Base-by-base conservation (phyloP, 1,140 invertebrate species). In the Achroia grisella region DNA sequence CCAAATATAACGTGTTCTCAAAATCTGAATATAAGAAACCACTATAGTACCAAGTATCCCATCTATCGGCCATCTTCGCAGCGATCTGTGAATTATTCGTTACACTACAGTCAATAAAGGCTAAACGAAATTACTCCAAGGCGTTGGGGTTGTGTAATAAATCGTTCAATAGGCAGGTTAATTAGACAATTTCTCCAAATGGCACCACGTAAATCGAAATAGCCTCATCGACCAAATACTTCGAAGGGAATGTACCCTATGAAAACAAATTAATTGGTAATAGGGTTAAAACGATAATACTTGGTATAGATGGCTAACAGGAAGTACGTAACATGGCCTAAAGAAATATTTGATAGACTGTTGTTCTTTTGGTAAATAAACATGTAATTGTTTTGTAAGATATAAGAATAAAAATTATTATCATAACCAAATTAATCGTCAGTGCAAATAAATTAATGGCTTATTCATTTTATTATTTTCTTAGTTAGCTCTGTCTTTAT, bases 91-190 rank as follows among this genome's bases (percentile, higher is more conserved):
- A 72, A 72, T 71, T 72, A 66, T 67, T 65, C 44, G 40, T 42
- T 55, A 58, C 56, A 59, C 65, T 44, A 57, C 65, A 64, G 59
- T 71, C 62, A 77, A 74, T 72, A 69, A 65, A 59, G 58, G 46
- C 53, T 52, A 54, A 51, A 40, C 64, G 51, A 64, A 75, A 72
- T 71, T 68, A 62, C 71, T 55, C 29, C 47, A 52, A 63, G 59
- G 62, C 60, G 6, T 54, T 48, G 56, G 57, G 60, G 60, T 53
- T 60, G 52, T 45, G 58, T 59, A 64, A 77, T 77, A 77, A 77
- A 74, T 74, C 62, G 56, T 62, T 58, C 55, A 68, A 74, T 71
- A 67, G 71, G 62, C 67, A 74, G 69, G 71, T 77, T 77, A 77
- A 77, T 77, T 77, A 77, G 62, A 74, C 69, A 64, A 66, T 67